phyloP scores from a whole-genome alignment of 2,797 vertebrate genomes.

The Tiaroga cobitis region DNA sequence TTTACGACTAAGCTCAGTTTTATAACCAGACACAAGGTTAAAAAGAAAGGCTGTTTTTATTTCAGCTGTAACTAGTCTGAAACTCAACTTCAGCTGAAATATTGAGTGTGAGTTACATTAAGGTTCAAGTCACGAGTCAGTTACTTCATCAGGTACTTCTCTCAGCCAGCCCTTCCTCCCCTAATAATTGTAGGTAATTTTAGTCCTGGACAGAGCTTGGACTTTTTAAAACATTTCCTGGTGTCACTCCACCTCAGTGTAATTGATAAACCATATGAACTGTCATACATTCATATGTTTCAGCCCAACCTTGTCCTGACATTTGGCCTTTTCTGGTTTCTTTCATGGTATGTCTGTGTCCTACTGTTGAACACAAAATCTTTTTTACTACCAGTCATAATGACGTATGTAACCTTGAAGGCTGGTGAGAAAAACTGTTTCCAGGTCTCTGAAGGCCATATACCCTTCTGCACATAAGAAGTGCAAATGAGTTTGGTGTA shows the following conservation, averaged over 20 bases:
- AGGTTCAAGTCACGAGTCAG: constrained; percentile 53
- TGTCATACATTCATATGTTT: constrained; percentile 68
- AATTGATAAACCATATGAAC: constrained; percentile 83
- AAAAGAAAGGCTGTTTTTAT: constrained; percentile 69
- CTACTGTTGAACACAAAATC: constrained; percentile 32
- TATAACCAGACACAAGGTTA: constrained; percentile 66
- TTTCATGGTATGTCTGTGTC: constrained; percentile 37
- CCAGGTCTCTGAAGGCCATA: not conserved
- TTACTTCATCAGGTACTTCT: constrained; percentile 53
- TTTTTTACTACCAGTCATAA: constrained; percentile 41
- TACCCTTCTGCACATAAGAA: constrained; percentile 24
- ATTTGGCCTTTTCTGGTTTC: constrained; percentile 38
- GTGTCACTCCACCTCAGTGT: constrained; percentile 66
- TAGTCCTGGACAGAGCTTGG: constrained; percentile 31
- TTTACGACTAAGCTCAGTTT: constrained; percentile 74
- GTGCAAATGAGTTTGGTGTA: constrained; percentile 40
- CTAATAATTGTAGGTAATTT: constrained; percentile 45
- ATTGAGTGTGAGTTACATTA: constrained; percentile 66
- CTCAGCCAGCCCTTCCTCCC: constrained; percentile 4
- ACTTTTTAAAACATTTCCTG: constrained; percentile 49
- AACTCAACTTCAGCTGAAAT: constrained; percentile 66
- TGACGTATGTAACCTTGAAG: constrained; percentile 30
- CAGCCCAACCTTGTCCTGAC: constrained; percentile 5
- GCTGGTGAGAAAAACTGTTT: constrained; percentile 35
- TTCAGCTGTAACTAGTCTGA: constrained; percentile 64